These are phyloP conservation scores for Todiramphus saurophagus DNA, from an alignment of 2,113 vertebrate species.

Conservation along the genomic window DNA sequence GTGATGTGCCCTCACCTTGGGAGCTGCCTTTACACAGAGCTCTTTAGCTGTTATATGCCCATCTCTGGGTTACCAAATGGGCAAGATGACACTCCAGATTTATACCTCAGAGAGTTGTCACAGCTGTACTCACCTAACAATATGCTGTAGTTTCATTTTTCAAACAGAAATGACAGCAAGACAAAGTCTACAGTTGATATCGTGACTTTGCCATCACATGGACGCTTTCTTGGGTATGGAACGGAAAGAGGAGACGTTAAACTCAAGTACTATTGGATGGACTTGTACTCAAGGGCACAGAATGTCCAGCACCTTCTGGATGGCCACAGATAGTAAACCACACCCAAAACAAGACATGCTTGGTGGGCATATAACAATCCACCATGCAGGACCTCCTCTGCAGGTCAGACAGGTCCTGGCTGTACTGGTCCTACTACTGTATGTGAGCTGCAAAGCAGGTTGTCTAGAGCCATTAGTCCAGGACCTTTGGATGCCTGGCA, in stretches of 20 bases:
- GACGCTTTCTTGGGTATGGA: neutral
- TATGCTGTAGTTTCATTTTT: neutral
- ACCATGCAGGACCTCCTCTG: neutral
- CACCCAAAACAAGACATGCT: neutral
- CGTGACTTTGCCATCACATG: neutral
- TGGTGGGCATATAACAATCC: neutral
- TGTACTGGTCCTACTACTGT: neutral
- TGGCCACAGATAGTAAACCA: neutral
- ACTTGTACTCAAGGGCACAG: neutral
- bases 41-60: neutral
- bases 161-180: neutral
- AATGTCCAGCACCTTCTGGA: neutral
- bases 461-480: neutral
- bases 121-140: neutral
- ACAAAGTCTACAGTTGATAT: neutral
- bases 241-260: neutral
- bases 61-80: neutral
- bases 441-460: neutral
- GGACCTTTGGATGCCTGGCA: neutral
- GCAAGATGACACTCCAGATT: neutral
- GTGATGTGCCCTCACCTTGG: neutral
- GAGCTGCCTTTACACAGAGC: neutral
- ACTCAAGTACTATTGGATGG: neutral
- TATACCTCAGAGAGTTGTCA: neutral
- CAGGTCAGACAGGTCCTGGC: neutral